Percentiles rank a stretch among this genome's conserved stretches.
Conservation (phyloP, 2,888 invertebrate species). For the Phaedon cochleariae region DNA sequence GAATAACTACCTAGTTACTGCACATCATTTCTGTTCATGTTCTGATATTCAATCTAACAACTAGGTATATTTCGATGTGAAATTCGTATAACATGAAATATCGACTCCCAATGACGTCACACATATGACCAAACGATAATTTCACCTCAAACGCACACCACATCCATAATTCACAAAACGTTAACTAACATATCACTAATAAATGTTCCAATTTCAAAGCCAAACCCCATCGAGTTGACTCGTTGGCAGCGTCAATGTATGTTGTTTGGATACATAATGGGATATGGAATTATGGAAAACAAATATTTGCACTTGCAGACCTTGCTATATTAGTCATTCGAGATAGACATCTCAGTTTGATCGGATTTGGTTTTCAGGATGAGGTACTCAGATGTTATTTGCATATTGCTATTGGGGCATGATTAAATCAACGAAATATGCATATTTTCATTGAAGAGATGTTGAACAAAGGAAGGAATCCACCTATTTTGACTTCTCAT, state of each 20-base stretch:
- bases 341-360: constrained; percentile 17
- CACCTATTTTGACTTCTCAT: no score
- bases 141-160: not conserved
- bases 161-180: constrained; percentile 17
- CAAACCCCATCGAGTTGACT: constrained; percentile 15
- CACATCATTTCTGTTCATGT: no score
- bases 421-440: no score
- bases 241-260: constrained; percentile 7
- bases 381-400: no score
- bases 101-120: not conserved
- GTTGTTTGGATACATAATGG: constrained; percentile 28
- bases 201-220: constrained; percentile 22
- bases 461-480: no score
- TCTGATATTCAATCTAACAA: no score
- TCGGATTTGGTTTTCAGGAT: not conserved
- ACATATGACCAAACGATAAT: constrained; percentile 1
- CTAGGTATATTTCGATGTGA: not conserved
- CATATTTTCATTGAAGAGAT: no score
- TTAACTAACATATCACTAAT: constrained; percentile 26
- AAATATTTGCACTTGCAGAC: constrained; percentile 28
- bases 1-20: no score
- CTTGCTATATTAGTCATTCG: constrained; percentile 19
- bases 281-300: constrained; percentile 33
- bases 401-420: no score
- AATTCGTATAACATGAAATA: not conserved